phyloP scores from a whole-genome alignment of 2,888 invertebrate species.

The Xestia ashworthii region DNA sequence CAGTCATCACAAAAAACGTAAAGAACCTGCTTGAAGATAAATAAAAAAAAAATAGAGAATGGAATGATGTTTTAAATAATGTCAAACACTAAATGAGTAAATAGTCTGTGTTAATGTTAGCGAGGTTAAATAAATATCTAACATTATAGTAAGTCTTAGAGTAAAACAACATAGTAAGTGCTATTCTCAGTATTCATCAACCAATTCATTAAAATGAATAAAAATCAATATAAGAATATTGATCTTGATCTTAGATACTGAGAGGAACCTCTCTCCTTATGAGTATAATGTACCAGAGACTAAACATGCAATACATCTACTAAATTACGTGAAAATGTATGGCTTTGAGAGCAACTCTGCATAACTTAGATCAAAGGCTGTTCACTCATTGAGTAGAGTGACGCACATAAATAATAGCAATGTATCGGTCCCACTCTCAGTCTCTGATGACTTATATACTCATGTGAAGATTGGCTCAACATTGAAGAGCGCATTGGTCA shows the following conservation, averaged over 20 bases:
- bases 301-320: neutral
- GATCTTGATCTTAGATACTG: neutral
- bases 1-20: neutral
- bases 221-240: slow-evolving; percentile 6
- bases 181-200: neutral
- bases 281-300: neutral
- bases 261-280: neutral
- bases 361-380: neutral
- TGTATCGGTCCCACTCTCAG: neutral
- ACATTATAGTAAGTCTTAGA: neutral
- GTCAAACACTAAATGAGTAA: slow-evolving; percentile 15
- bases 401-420: neutral
- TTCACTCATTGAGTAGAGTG: neutral
- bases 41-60: slow-evolving; percentile 14
- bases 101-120: slow-evolving; percentile 15
- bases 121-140: slow-evolving; percentile 18
- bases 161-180: neutral
- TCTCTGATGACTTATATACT: slow-evolving; percentile 4
- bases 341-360: neutral
- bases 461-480: neutral
- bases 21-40: slow-evolving; percentile 1
- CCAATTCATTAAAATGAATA: neutral
- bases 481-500: slow-evolving; percentile 2
- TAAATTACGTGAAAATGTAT: neutral
- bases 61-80: slow-evolving; percentile 29